Evolutionary conservation across 2,797 vertebrate genomes (phyloP).

Genomic region (Mormyrops boulengeri): DNA sequence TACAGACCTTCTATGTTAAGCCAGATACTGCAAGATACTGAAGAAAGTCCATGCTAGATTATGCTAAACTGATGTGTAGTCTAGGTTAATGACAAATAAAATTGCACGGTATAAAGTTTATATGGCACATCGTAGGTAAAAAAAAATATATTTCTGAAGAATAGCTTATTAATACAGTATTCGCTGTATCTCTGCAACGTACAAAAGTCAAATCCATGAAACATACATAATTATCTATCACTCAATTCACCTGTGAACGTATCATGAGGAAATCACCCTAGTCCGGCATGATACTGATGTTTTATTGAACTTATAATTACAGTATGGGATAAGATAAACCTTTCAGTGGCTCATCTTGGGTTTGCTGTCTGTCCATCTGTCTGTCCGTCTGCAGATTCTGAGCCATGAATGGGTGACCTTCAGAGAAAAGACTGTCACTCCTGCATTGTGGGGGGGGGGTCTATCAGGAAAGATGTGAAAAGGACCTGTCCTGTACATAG

Average conservation of each 20-base stretch:
- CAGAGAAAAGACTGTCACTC: not conserved
- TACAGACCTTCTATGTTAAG: constrained; percentile 52
- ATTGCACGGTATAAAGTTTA: constrained; percentile 35
- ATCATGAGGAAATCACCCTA: not conserved
- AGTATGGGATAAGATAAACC: not conserved
- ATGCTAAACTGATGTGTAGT: constrained; percentile 37
- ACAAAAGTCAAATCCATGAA: not conserved
- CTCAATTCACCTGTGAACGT: not conserved
- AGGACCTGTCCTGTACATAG: not conserved
- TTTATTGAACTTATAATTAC: not conserved
- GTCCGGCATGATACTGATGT: not conserved
- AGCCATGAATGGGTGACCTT: not conserved
- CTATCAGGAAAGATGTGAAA: not conserved
- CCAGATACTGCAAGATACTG: constrained; percentile 31
- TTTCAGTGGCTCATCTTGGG: not conserved
- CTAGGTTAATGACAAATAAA: constrained; percentile 53
- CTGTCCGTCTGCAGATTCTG: not conserved
- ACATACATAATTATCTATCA: not conserved
- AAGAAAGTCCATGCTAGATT: constrained; percentile 33
- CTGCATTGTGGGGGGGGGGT: not conserved
- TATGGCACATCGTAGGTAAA: constrained; percentile 30
- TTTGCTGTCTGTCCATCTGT: not conserved
- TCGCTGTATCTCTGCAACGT: constrained; percentile 28
- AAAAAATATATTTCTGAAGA: constrained; percentile 42
- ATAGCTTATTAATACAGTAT: constrained; percentile 48